phyloP scores from a whole-genome alignment of 2,797 vertebrate genomes.

The Anas bahamensis region DNA sequence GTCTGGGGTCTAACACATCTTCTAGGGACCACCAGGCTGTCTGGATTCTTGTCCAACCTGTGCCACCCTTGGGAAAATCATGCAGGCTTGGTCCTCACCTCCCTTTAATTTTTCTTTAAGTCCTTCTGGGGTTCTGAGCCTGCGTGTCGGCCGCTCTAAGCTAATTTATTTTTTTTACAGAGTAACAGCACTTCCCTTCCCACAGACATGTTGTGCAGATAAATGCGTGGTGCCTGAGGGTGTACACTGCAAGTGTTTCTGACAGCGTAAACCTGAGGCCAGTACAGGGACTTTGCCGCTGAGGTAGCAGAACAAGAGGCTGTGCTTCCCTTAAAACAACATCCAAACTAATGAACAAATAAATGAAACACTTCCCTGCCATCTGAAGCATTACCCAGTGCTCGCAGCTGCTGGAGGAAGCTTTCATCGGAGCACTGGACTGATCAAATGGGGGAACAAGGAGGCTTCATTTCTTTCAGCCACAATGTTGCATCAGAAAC shows the following conservation, averaged over 20 bases:
- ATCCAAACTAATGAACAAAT: neutral
- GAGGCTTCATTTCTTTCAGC: neutral
- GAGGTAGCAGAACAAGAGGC: neutral
- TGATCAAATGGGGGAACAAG: neutral
- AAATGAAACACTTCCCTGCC: neutral
- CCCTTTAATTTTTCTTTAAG: neutral
- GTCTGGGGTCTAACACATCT: neutral
- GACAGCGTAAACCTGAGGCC: neutral
- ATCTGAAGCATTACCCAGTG: neutral
- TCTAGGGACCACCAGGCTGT: neutral
- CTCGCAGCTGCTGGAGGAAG: neutral
- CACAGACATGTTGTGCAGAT: neutral
- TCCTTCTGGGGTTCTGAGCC: neutral
- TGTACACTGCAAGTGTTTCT: neutral
- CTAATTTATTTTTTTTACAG: constrained; percentile 8
- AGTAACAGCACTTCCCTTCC: constrained; percentile 42
- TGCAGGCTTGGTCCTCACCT: neutral
- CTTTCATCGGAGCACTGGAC: neutral
- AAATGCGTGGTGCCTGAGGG: constrained; percentile 16
- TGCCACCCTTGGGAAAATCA: neutral
- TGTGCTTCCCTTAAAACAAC: neutral
- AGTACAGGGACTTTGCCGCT: neutral
- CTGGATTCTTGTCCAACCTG: neutral
- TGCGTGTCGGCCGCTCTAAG: neutral
- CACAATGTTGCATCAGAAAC: neutral